These are phyloP conservation scores for Leistus spinibarbis DNA, from an alignment of 2,888 invertebrate species.

Conservation along the genomic window DNA sequence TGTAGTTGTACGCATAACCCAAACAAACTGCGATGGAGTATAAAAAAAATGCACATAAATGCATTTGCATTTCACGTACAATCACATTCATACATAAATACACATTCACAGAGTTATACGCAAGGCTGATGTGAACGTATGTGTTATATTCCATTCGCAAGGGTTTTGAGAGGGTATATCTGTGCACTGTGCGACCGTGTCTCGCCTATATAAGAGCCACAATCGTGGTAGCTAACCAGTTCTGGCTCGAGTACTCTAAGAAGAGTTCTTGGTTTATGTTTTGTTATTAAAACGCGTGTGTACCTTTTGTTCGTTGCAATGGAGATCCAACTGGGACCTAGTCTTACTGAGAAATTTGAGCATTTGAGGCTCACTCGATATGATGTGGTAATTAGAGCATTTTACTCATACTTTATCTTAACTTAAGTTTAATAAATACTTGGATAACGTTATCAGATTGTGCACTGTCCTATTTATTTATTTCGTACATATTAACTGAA, in stretches of 20 bases:
- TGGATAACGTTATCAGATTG: background rate
- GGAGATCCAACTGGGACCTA: slow-evolving; percentile 33
- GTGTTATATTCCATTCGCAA: background rate
- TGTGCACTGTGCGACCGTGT: background rate
- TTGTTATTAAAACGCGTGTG: slow-evolving; percentile 12
- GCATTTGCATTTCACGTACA: background rate
- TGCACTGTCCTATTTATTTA: background rate
- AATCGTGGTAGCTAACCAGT: slow-evolving; percentile 1
- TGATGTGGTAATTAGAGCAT: slow-evolving; percentile 32
- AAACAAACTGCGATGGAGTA: background rate
- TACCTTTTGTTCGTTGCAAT: slow-evolving; percentile 18
- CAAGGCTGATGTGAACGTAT: background rate
- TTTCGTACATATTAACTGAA: background rate
- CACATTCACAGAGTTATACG: background rate
- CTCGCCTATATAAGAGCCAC: background rate
- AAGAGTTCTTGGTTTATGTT: background rate
- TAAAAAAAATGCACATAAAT: background rate
- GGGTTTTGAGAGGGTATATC: slow-evolving; percentile 3
- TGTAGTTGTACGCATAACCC: background rate
- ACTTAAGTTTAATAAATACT: background rate
- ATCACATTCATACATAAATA: background rate
- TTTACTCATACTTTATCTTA: background rate
- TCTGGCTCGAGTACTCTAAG: background rate
- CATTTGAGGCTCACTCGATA: slow-evolving; percentile 32
- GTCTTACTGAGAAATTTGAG: slow-evolving; percentile 30